Evolutionary conservation across 2,797 vertebrate genomes (phyloP), one percentile per base, ranked within the genome.

Genomic region (Avahi laniger): DNA sequence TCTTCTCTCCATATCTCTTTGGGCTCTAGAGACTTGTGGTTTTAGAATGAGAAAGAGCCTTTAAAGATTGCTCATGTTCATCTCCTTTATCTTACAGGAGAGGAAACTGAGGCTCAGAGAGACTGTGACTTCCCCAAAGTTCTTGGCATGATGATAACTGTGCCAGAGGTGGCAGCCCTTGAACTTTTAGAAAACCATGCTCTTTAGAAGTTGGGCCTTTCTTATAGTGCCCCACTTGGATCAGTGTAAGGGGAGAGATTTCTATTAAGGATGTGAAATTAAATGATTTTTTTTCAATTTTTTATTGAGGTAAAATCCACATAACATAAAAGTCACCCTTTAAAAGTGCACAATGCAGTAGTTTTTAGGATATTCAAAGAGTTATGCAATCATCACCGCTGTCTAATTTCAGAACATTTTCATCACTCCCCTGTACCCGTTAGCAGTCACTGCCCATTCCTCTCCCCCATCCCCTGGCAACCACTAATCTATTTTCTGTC

Each of bases 21-120:
- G 30, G 13, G 61, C 43, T 88, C 57, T 15, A 84, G 15, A 81
- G 72, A 65, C 54, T 75, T 87, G 22, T 20, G n/a, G 33, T 69
- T 92, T 96, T 93, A 73, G 87, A 87, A 70, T 81, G 59, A 59
- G 59, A 72, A 89, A 63, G 72, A 92, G 14, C 35, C n/a, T n/a
- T 84, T 63, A n/a, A 57, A 86, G 48, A 30, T 79, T 57, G 22
- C 24, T 83, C 54, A 30, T 54, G 28, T 24, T 18, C 10, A 13
- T 35, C 48, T 57, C 33, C 78, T 26, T 80, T 33, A 6, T 79
- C 83, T 89, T 72, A 50, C 38, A 86, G 8, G 67, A 50, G 46
- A 95, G 15, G 46, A 78, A 59, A 67, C 26, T 33, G 50, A 70
- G 79, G 69, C 26, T 85, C 12, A 30, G 38, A 79, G 73, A 93